Percentiles rank a stretch among this genome's conserved stretches.
These are phyloP conservation scores for Holacanthella duospinosa DNA, from an alignment of 2,888 invertebrate genomes.

Conservation along the genomic window DNA sequence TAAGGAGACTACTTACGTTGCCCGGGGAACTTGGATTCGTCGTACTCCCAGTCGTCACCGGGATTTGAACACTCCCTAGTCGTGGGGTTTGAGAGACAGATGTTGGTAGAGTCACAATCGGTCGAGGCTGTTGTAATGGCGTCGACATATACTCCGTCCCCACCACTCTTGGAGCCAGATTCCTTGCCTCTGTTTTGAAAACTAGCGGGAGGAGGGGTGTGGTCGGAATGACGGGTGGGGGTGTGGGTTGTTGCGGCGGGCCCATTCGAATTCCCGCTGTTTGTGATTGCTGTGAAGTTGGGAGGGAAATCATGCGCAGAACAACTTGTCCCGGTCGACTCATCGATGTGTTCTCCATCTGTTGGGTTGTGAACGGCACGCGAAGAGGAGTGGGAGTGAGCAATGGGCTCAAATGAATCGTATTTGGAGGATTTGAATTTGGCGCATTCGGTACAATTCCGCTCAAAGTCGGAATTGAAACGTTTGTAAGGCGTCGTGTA, in stretches of 20 bases:
- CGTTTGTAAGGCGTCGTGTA: no score
- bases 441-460: no score
- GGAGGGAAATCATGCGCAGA: neutral
- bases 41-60: neutral
- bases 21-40: neutral
- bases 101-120: neutral
- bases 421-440: neutral
- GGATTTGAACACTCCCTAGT: neutral
- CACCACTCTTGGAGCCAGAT: no score
- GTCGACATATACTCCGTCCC: no score
- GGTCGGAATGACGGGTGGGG: neutral
- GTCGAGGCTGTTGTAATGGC: no score
- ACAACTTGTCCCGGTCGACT: neutral
- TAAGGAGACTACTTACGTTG: neutral
- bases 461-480: no score
- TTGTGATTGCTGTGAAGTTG: neutral
- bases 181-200: neutral
- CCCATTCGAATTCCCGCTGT: neutral
- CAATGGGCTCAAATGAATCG: neutral
- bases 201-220: neutral
- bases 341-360: neutral
- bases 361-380: neutral
- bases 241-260: slow-evolving; percentile 7
- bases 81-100: neutral
- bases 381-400: neutral